Percentiles rank a stretch among this genome's conserved stretches.
phyloP scores from a whole-genome alignment of 2,797 vertebrate genomes.

The Anguilla marmorata region DNA sequence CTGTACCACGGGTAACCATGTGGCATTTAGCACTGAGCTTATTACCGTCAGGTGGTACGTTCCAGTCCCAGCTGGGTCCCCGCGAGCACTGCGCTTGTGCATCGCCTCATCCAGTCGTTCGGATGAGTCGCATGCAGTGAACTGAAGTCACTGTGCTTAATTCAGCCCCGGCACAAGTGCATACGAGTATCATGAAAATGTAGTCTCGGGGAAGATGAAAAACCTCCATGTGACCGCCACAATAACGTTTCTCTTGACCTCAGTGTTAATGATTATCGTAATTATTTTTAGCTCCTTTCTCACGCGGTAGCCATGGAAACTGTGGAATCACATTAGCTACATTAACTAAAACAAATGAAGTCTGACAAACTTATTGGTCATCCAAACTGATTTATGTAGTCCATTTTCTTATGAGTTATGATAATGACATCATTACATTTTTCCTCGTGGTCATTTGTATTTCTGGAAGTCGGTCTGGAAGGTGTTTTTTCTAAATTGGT shows the following conservation, averaged over 20 bases:
- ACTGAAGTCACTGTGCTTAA: neutral
- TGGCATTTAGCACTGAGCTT: neutral
- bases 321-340: conserved; percentile 6
- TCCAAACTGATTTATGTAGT: neutral
- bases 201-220: neutral
- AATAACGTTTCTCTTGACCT: neutral
- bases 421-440: neutral
- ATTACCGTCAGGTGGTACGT: too few relatives aligned
- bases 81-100: too few relatives aligned
- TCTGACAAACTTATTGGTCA: neutral
- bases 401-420: neutral
- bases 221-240: neutral
- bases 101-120: neutral
- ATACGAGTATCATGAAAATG: neutral
- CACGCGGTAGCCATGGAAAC: neutral
- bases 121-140: neutral
- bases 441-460: neutral
- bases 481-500: neutral
- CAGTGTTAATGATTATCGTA: neutral
- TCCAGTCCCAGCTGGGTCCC: neutral
- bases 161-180: neutral
- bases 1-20: neutral
- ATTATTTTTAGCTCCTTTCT: neutral
- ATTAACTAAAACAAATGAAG: conserved; percentile 26
- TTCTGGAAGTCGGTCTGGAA: neutral